Percentiles rank a stretch among this genome's conserved stretches.
Evolutionary conservation across 2,797 vertebrate species (phyloP).

Genomic region (Odontamblyopus lacepedii): DNA sequence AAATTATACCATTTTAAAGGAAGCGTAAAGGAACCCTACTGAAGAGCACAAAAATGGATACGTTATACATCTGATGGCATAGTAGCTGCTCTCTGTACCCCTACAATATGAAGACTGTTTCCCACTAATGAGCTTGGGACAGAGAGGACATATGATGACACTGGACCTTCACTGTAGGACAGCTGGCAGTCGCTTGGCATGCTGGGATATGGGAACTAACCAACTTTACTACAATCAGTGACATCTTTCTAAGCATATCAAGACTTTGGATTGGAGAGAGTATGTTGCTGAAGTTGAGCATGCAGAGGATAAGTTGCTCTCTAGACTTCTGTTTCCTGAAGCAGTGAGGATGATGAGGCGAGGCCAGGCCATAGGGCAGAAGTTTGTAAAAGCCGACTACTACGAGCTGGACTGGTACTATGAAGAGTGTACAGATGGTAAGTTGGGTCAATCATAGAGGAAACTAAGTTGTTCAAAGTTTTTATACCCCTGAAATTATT

Average conservation of each 20-base stretch:
- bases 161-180: constrained; percentile 30
- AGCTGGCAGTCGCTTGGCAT: constrained; percentile 44
- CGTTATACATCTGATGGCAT: constrained; percentile 28
- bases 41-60: constrained; percentile 19
- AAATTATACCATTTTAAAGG: constrained; percentile 15
- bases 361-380: constrained; percentile 96
- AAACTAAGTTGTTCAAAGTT: neutral
- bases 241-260: constrained; percentile 41
- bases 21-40: constrained; percentile 3
- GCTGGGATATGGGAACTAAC: constrained; percentile 40
- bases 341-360: constrained; percentile 75
- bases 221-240: constrained; percentile 9
- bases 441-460: constrained; percentile 38
- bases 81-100: constrained; percentile 15
- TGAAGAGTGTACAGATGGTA: constrained; percentile 98
- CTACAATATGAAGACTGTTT: constrained; percentile 40
- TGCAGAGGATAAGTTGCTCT: constrained; percentile 37
- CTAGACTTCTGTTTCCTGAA: constrained; percentile 30
- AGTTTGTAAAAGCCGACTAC: constrained; percentile 97
- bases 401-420: constrained; percentile 99
- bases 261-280: constrained; percentile 13
- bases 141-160: constrained; percentile 39
- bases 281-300: constrained; percentile 32
- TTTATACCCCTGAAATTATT: too few species aligned
- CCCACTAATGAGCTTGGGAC: constrained; percentile 37